These are phyloP conservation scores for Pheosia tremula DNA, from an alignment of 2,888 invertebrate species.

Conservation along the genomic window DNA sequence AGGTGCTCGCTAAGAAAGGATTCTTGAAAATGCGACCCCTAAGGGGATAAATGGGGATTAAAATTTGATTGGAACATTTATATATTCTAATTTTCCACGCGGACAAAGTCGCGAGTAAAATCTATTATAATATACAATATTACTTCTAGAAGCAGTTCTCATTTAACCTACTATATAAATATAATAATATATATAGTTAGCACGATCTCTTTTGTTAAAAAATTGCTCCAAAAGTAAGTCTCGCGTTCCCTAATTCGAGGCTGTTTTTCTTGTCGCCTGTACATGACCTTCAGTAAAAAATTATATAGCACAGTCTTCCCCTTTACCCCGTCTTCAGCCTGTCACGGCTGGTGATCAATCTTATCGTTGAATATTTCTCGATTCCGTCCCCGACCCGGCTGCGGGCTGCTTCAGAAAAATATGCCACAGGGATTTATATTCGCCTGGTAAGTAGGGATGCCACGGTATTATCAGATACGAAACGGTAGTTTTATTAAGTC, in stretches of 20 bases:
- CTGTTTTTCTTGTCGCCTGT: not conserved
- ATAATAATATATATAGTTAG: too few relatives aligned
- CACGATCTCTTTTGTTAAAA: not conserved
- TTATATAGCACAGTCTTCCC: constrained; percentile 18
- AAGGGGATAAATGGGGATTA: too few relatives aligned
- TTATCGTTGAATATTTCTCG: constrained; percentile 47
- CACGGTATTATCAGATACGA: not conserved
- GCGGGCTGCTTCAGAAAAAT: constrained; percentile 37
- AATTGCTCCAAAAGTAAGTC: not conserved
- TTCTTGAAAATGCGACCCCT: too few relatives aligned
- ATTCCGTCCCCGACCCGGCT: constrained; percentile 26
- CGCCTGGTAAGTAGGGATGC: constrained; percentile 3
- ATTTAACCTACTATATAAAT: too few relatives aligned
- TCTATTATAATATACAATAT: too few relatives aligned
- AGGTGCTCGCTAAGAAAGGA: too few relatives aligned
- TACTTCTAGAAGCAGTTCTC: too few relatives aligned
- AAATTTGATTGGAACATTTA: too few relatives aligned
- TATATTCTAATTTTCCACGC: too few relatives aligned
- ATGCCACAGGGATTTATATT: constrained; percentile 45
- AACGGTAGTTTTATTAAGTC: too few relatives aligned
- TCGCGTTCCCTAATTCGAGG: not conserved
- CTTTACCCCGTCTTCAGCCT: constrained; percentile 27
- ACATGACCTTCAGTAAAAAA: not conserved
- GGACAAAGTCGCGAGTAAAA: too few relatives aligned
- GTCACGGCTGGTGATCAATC: constrained; percentile 43